These are phyloP conservation scores for Melanerpes aurifrons DNA, from an alignment of 2,113 vertebrate species.

Conservation along the genomic window DNA sequence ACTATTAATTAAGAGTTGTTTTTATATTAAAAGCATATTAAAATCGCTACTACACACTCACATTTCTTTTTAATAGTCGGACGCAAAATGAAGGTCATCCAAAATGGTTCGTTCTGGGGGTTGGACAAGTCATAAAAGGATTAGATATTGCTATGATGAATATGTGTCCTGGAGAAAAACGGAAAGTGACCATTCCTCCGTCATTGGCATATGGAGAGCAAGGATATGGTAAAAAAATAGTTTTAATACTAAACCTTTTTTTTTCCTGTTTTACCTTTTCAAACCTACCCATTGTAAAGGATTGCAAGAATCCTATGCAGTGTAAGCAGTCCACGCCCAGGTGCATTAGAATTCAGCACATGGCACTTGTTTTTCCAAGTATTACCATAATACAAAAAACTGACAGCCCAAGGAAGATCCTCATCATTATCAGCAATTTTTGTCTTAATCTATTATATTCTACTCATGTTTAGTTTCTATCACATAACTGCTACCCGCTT, in stretches of 20 bases:
- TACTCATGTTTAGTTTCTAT: not conserved
- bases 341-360: not conserved
- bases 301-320: not conserved
- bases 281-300: not conserved
- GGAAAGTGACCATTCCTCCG: conserved; percentile 90
- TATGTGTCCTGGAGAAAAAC: conserved; percentile 95
- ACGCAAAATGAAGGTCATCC: conserved; percentile 89
- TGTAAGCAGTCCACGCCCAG: not conserved
- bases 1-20: not conserved
- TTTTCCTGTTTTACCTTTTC: not conserved
- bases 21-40: not conserved
- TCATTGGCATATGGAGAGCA: conserved; percentile 88
- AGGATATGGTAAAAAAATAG: conserved; percentile 83
- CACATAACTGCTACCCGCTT: not conserved
- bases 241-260: not conserved
- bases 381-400: not conserved
- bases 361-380: not conserved
- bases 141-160: conserved; percentile 90
- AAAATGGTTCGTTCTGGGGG: conserved; percentile 95
- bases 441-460: not conserved
- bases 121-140: conserved; percentile 96
- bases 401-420: not conserved
- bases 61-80: conserved; percentile 77
- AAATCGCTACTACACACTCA: not conserved
- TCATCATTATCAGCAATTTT: not conserved